These are phyloP conservation scores for Amblyjoppa proteus DNA, from an alignment of 2,888 invertebrate species.

Conservation along the genomic window DNA sequence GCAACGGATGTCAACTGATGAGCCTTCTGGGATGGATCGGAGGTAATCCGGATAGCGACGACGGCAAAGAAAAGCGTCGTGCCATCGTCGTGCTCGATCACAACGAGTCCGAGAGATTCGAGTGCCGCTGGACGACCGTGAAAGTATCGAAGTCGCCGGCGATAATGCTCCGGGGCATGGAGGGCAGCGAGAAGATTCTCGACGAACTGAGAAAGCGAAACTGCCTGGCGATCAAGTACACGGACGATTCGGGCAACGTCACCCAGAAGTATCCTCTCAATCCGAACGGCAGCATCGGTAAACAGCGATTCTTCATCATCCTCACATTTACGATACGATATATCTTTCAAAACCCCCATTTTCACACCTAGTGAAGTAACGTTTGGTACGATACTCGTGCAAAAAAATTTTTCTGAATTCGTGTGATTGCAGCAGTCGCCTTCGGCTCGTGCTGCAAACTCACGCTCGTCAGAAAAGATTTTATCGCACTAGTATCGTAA, in stretches of 20 bases:
- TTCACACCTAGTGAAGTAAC: no score
- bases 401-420: no score
- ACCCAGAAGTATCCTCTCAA: constrained; percentile 96
- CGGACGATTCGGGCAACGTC: constrained; percentile 91
- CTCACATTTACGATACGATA: background rate
- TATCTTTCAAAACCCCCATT: background rate
- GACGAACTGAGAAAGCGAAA: constrained; percentile 86
- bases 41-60: constrained; percentile 77
- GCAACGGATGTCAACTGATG: constrained; percentile 99
- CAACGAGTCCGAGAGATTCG: constrained; percentile 95
- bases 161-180: constrained; percentile 97
- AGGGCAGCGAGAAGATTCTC: constrained; percentile 87
- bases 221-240: constrained; percentile 93
- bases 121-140: constrained; percentile 91
- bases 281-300: constrained; percentile 95
- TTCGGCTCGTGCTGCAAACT: no score
- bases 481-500: background rate
- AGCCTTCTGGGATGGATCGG: constrained; percentile 96
- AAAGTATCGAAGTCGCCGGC: constrained; percentile 90
- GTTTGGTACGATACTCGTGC: no score
- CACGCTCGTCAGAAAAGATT: no score
- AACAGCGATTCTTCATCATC: constrained; percentile 69
- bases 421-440: no score
- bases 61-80: constrained; percentile 82
- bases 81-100: constrained; percentile 91